phyloP scores from a whole-genome alignment of 1,140 invertebrate species.

The Medauroidea extradentata region DNA sequence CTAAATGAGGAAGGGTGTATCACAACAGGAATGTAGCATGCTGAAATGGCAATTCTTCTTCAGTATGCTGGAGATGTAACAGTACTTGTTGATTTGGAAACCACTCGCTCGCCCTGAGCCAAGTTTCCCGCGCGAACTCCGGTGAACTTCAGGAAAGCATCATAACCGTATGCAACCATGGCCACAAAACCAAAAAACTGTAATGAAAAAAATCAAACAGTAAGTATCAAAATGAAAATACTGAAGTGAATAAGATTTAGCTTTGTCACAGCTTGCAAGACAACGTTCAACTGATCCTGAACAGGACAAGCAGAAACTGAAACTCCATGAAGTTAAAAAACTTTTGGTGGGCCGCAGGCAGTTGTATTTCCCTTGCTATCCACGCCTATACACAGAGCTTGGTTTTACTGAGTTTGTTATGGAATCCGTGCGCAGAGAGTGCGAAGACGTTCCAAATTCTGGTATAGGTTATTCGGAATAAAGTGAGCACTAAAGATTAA shows the following conservation, averaged over 20 bases:
- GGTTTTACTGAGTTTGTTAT: too few species aligned
- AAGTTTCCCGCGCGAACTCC: constrained; percentile 57
- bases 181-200: constrained; percentile 78
- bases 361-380: too few species aligned
- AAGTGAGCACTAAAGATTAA: too few species aligned
- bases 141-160: constrained; percentile 70
- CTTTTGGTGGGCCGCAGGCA: too few species aligned
- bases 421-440: too few species aligned
- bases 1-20: too few species aligned
- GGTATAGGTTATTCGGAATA: too few species aligned
- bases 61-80: constrained; percentile 42
- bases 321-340: background rate
- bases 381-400: too few species aligned
- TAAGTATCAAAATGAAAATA: background rate
- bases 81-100: constrained; percentile 58
- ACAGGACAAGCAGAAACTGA: background rate
- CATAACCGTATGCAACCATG: constrained; percentile 70
- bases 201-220: constrained; percentile 35
- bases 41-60: background rate
- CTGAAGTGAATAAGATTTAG: background rate
- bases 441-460: too few species aligned
- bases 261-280: too few species aligned
- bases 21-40: too few species aligned
- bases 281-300: too few species aligned
- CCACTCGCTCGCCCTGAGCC: constrained; percentile 65